Base-by-base conservation (phyloP, 2,113 vertebrate genomes). In the Orthochromis indermauri region DNA sequence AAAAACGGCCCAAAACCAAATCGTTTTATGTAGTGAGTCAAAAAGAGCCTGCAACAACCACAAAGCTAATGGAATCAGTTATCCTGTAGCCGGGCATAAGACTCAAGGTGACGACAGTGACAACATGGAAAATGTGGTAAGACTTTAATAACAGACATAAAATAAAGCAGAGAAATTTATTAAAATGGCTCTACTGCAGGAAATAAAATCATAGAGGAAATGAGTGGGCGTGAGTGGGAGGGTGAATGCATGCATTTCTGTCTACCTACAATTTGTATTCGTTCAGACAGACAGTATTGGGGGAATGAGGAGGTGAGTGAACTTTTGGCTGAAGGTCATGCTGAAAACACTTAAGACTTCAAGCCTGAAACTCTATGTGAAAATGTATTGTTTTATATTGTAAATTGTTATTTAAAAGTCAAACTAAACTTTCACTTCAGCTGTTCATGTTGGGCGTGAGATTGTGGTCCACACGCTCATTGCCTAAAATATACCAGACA, bases 151-250 rank as follows among this genome's bases (percentile, higher is more conserved):
- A 19, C 24, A 26, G 33, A 86, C 63, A 54, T 4, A 4, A 33
- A 83, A 79, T 86, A 87, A 85, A 90, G 55, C 63, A 37, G 40
- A 81, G 53, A 86, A 66, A 88, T 89, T 24, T 86, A 86, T 91
- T 82, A 47, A 88, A 88, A 84, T 17, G 86, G 76, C 16, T 86
- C 47, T 21, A n/a, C 35, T 81, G 87, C 85, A 91, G 90, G 84
- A 85, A 90, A 88, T 80, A 81, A 83, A 89, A 80, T 81, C 68
- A 76, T 53, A 47, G 53, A 88, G 90, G 83, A 88, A 91, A 84
- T 31, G 55, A 63, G 12, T 80, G 49, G 78, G 49, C 86, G 61
- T 80, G 31, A 31, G 78, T 88, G 61, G 37, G 80, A 57, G 86
- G 71, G 54, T 78, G 86, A 47, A 59, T 54, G 68, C 57, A 73